A percentile compares a stretch with the other conserved stretches of the same genome.
Evolutionary conservation across 2,113 vertebrate genomes (phyloP).

Genomic region (Fulmarus glacialis): DNA sequence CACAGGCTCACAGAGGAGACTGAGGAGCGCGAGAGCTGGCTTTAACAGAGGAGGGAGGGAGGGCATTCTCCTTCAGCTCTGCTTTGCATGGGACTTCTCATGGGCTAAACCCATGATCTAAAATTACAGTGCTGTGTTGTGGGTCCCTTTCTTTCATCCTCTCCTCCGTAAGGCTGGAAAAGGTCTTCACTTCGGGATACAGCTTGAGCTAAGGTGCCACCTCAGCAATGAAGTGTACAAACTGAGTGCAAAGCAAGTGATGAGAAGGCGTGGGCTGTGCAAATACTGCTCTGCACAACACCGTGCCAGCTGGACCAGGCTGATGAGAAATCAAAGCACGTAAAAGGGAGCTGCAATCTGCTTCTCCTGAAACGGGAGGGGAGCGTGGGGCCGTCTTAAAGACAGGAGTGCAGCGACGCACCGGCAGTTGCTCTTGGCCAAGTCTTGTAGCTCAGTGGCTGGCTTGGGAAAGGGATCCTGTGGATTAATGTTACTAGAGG

Average conservation of each 20-base stretch:
- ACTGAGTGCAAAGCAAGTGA: neutral
- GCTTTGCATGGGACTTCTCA: neutral
- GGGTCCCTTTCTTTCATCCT: neutral
- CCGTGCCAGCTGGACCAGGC: neutral
- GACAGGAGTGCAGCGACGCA: fast-evolving
- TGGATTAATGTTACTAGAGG: neutral
- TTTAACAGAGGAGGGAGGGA: neutral
- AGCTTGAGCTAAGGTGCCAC: neutral
- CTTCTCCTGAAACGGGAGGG: neutral
- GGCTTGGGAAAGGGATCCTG: neutral
- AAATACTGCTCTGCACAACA: neutral
- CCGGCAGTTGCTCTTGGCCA: fast-evolving
- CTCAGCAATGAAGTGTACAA: neutral
- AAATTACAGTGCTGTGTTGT: neutral
- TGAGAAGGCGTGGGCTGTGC: neutral
- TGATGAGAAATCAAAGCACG: neutral
- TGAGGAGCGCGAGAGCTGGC: neutral
- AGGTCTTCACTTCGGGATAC: neutral
- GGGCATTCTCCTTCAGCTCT: neutral
- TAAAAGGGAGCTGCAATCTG: neutral
- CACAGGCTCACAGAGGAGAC: neutral
- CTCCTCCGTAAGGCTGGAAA: neutral
- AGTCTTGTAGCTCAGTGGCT: neutral
- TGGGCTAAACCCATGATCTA: neutral
- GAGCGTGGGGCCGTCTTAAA: fast-evolving